phyloP scores from a whole-genome alignment of 2,113 vertebrate species.

The Formicarius rufipectus region DNA sequence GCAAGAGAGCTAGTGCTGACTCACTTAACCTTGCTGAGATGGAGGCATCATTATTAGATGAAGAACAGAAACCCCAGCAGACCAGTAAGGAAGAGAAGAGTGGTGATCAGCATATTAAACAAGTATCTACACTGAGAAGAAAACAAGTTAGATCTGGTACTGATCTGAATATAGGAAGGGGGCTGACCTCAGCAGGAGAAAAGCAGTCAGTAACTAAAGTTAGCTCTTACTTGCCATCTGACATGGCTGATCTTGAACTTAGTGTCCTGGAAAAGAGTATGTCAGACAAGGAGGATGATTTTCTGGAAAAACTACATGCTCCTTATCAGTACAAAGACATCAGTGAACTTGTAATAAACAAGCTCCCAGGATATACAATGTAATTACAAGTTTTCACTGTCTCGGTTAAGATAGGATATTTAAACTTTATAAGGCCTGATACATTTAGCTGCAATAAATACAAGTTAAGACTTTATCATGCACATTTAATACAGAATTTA shows the following conservation, averaged over 20 bases:
- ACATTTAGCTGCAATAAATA: background rate
- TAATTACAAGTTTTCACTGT: slow-evolving; percentile 56
- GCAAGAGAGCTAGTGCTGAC: slow-evolving; percentile 46
- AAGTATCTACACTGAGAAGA: background rate
- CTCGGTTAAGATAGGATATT: background rate
- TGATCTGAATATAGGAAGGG: background rate
- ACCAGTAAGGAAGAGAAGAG: background rate
- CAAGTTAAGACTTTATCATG: background rate
- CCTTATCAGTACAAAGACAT: slow-evolving; percentile 82
- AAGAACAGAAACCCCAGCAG: background rate
- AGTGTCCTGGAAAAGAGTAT: slow-evolving; percentile 39
- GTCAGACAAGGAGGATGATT: slow-evolving; percentile 51
- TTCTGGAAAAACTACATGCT: slow-evolving; percentile 71
- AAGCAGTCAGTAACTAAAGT: slow-evolving; percentile 51
- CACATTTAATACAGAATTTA: background rate
- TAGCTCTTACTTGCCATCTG: slow-evolving; percentile 65
- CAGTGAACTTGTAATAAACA: slow-evolving; percentile 83
- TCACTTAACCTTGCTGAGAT: background rate
- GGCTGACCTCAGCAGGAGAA: slow-evolving; percentile 45
- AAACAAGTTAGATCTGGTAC: background rate
- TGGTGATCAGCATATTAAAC: background rate
- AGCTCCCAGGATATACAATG: slow-evolving; percentile 90
- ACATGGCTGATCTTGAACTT: slow-evolving; percentile 59
- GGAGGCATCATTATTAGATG: background rate
- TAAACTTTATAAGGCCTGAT: background rate